Percentiles rank a stretch among this genome's conserved stretches.
phyloP scores from a whole-genome alignment of 1,140 invertebrate species.

The Drosophila yakuba region DNA sequence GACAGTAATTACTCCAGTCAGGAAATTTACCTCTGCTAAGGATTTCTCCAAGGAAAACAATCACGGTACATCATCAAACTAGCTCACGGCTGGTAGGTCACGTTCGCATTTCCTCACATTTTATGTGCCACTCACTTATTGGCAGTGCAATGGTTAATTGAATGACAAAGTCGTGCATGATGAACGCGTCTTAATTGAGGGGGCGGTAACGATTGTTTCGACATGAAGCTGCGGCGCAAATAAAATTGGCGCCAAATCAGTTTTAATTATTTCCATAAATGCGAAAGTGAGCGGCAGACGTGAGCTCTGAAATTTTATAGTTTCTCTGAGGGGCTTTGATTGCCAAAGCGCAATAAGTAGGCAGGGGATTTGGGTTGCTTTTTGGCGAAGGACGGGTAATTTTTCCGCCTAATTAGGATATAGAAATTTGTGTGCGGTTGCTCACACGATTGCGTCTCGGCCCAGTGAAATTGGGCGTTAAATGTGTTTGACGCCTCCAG shows the following conservation, averaged over 20 bases:
- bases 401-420: constrained; percentile 69
- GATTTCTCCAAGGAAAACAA: neutral
- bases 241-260: constrained; percentile 65
- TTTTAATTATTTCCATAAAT: constrained; percentile 80
- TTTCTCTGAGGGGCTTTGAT: constrained; percentile 58
- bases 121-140: constrained; percentile 50
- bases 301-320: constrained; percentile 59
- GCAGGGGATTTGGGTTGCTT: neutral
- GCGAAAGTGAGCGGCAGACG: constrained; percentile 47
- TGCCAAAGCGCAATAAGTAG: constrained; percentile 55
- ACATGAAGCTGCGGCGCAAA: constrained; percentile 23
- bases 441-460: constrained; percentile 20
- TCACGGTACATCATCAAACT: neutral
- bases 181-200: constrained; percentile 48
- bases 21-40: neutral
- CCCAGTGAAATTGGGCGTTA: constrained; percentile 59
- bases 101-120: constrained; percentile 50
- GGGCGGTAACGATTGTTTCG: neutral
- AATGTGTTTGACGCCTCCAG: constrained; percentile 48
- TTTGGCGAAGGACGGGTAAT: constrained; percentile 9
- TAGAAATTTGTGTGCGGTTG: constrained; percentile 36
- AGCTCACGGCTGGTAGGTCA: constrained; percentile 38
- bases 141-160: constrained; percentile 58
- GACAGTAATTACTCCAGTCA: neutral
- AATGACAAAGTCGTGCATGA: constrained; percentile 65